Conservation (phyloP, 2,797 vertebrate species). For the Pteropus rufus region DNA sequence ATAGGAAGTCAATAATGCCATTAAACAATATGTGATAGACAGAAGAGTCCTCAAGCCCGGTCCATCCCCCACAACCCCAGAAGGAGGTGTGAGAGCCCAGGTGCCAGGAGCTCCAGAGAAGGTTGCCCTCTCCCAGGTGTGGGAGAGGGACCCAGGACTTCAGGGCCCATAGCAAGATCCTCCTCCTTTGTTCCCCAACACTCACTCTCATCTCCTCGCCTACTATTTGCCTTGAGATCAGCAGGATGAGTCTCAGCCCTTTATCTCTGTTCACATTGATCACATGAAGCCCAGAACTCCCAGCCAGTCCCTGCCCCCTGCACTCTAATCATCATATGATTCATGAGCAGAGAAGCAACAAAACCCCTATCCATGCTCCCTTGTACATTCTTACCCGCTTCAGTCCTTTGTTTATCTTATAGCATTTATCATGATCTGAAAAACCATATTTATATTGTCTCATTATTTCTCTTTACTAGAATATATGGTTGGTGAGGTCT, state of each 20-base stretch:
- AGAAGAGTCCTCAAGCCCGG: neutral
- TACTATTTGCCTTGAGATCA: neutral
- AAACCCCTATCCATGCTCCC: neutral
- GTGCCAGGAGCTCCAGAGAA: neutral
- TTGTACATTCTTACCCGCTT: neutral
- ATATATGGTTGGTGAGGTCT: neutral
- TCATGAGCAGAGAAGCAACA: neutral
- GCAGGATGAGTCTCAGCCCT: neutral
- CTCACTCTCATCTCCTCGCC: rapidly evolving
- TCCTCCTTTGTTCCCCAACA: neutral
- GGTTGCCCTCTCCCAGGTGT: neutral
- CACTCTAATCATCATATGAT: neutral
- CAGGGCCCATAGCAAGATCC: neutral
- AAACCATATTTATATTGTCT: neutral
- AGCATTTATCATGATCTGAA: neutral
- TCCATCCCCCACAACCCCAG: neutral
- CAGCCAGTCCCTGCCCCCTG: neutral
- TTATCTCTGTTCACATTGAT: neutral
- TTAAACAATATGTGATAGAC: neutral
- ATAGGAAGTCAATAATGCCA: neutral
- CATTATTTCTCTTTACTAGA: neutral
- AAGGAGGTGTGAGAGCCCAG: neutral
- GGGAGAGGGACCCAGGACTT: neutral
- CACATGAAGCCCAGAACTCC: neutral
- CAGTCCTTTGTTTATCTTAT: neutral